Base-by-base conservation (phyloP, 2,113 vertebrate genomes). In the Neotoma lepida region DNA sequence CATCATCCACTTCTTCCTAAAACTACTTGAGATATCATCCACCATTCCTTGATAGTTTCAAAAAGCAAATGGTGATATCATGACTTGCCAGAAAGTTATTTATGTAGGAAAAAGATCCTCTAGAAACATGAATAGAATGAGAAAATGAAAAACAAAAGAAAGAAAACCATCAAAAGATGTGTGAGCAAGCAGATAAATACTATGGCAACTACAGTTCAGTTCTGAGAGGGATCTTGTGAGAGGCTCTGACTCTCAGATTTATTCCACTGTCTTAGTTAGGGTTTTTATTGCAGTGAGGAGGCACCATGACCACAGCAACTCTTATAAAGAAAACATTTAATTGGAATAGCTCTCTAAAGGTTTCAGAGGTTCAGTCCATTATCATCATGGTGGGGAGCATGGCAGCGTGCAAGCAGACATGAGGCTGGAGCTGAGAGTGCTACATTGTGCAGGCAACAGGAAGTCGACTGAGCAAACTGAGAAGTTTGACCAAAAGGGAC, bases 11-110 rank as follows among this genome's bases (percentile, higher is more conserved):
- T 90, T 96, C 70, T 91, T 30, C 39, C 33, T 71, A 85, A 81
- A 22, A 61, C 4, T 17, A 81, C 49, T 80, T 74, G 6, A 18
- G 13, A 76, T 86, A 93, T 26, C 58, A 86, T n/a, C 18, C 44
- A 44, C 73, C 44, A 91, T 86, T 86, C n/a, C 22, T 49, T 85
- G 49, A 33, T 35, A 61, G 80, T 93, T 93, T 82, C 46, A 88
- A 89, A n/a, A 89, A 89, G 35, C 39, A 94, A 33, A 74, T 61
- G 4, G 28, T 92, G 58, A 88, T 49, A 63, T 39, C 90, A 88
- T 86, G 33, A 58, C 46, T 76, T 76, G 51, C 88, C 30, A 88
- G 35, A 81, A 90, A 86, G 18, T 14, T 8, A 76, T 92, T 90
- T 87, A 80, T 73, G 87, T 91, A 58, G 44, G 44, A 89, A 12